A percentile compares a stretch with the other conserved stretches of the same genome.
Conservation (phyloP, 1,140 invertebrate species). For the Cherax quadricarinatus region DNA sequence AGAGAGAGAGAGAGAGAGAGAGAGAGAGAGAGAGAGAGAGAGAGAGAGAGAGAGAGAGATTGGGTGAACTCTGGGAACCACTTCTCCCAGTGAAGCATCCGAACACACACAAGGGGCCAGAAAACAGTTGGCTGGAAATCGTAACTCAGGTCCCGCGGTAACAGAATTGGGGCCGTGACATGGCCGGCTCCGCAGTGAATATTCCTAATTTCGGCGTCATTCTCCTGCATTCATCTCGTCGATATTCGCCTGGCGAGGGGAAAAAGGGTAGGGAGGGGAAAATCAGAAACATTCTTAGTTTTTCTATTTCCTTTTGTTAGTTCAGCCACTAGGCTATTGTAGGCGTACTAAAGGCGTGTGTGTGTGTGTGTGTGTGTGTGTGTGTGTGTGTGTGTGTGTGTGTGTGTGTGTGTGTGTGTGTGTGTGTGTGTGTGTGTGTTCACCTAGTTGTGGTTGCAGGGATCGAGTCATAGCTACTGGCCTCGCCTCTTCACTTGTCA, state of each 20-base stretch:
- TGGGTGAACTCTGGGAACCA: no score
- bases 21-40: no score
- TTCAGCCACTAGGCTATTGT: background rate
- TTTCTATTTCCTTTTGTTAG: background rate
- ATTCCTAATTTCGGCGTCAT: conserved; percentile 52
- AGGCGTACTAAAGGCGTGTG: background rate
- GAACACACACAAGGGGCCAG: conserved; percentile 13
- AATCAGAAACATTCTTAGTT: background rate
- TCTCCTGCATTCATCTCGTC: conserved; percentile 30
- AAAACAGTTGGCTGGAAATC: conserved; percentile 43
- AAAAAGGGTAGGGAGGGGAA: background rate
- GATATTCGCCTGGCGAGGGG: background rate
- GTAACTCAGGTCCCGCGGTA: conserved; percentile 46
- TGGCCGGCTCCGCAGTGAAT: conserved; percentile 21
- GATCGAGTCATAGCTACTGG: no score
- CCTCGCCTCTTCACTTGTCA: no score
- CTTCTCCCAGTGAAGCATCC: background rate
- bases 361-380: no score
- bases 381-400: background rate
- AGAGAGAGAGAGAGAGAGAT: no score
- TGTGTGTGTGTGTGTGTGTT: no score
- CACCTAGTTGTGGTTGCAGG: no score
- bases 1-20: no score
- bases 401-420: no score
- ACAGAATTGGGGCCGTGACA: conserved; percentile 35